Evolutionary conservation across 2,113 vertebrate species (phyloP).

Genomic region (Sardina pilchardus): DNA sequence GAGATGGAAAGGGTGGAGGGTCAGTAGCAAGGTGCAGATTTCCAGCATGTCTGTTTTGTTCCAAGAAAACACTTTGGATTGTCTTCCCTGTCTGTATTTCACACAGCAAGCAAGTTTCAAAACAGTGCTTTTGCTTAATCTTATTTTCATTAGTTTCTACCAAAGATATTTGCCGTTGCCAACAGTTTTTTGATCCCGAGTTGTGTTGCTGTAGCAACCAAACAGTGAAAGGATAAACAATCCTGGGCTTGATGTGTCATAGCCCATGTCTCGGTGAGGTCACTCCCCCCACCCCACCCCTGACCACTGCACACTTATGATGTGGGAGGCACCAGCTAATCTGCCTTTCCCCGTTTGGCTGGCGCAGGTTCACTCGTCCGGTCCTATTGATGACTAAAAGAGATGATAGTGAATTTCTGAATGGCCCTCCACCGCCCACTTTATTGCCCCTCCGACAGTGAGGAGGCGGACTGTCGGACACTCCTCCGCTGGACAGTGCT

Average conservation of each 20-base stretch:
- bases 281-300: background rate
- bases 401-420: slow-evolving; percentile 17
- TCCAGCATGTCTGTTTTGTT: slow-evolving; percentile 37
- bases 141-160: slow-evolving; percentile 13
- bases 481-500: background rate
- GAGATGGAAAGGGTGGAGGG: slow-evolving; percentile 47
- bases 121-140: background rate
- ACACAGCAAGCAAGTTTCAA: background rate
- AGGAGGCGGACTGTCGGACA: background rate
- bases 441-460: background rate
- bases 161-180: slow-evolving; percentile 21
- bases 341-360: background rate
- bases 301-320: background rate
- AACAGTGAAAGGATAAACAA: slow-evolving; percentile 40
- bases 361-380: background rate
- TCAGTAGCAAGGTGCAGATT: slow-evolving; percentile 37
- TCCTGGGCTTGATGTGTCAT: background rate
- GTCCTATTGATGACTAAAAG: background rate
- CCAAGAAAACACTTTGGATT: slow-evolving; percentile 25
- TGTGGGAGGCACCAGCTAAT: background rate
- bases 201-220: slow-evolving; percentile 50
- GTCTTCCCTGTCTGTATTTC: slow-evolving; percentile 39
- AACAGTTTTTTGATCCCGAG: background rate
- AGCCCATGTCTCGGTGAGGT: background rate
- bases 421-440: background rate